Conservation (phyloP, 2,888 invertebrate species). For the Gryllus longicercus region DNA sequence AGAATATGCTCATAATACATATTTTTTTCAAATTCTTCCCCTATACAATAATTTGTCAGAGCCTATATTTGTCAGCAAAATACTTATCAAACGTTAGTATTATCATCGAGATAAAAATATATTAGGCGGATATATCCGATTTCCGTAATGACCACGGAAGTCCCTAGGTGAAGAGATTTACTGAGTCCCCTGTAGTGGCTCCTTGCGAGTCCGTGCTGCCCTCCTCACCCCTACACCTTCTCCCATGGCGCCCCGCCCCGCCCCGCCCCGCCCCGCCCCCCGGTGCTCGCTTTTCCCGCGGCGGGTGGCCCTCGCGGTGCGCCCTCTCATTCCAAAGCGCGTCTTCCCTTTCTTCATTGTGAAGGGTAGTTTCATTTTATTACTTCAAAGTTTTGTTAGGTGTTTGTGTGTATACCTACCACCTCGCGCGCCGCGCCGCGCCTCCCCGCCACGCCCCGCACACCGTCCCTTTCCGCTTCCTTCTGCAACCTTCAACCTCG, state of each 20-base stretch:
- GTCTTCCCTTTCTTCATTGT: constrained; percentile 8
- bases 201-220: not conserved
- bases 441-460: not conserved
- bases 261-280: not conserved
- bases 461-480: too few relatives aligned
- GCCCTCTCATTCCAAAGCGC: not conserved
- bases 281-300: not conserved
- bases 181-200: too few relatives aligned
- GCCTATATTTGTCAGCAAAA: too few relatives aligned
- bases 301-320: too few relatives aligned
- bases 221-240: not conserved
- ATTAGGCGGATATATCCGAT: too few relatives aligned
- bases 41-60: too few relatives aligned
- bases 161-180: too few relatives aligned
- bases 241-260: not conserved
- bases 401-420: not conserved
- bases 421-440: not conserved
- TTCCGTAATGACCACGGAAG: too few relatives aligned
- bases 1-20: too few relatives aligned
- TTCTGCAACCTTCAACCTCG: not conserved
- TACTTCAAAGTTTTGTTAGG: constrained; percentile 17
- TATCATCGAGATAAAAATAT: too few relatives aligned
- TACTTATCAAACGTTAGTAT: too few relatives aligned
- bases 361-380: constrained; percentile 11
- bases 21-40: too few relatives aligned